phyloP scores from a whole-genome alignment of 2,888 invertebrate genomes.

The Drosophila borborema region DNA sequence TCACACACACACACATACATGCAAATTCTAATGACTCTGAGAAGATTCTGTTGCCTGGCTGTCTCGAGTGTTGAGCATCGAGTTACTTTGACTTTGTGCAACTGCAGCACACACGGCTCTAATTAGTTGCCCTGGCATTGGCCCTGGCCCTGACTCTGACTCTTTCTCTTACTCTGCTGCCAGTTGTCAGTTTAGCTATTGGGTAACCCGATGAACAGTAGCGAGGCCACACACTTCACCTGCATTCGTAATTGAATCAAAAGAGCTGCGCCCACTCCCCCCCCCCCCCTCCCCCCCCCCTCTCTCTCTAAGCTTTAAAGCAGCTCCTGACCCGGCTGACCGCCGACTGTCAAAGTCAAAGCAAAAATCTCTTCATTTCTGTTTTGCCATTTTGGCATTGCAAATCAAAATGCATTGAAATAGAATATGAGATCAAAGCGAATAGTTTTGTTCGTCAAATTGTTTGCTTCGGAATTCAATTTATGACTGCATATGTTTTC shows the following conservation, averaged over 20 bases:
- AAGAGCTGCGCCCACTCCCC: not conserved
- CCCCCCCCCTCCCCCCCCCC: not conserved
- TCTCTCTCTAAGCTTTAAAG: not conserved
- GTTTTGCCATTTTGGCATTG: not conserved
- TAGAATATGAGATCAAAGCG: not conserved
- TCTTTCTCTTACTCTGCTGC: not conserved
- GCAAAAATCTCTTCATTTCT: not conserved
- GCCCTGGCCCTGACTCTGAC: not conserved
- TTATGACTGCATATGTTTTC: not conserved
- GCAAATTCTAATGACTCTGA: not conserved
- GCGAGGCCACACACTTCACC: not conserved
- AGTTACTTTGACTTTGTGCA: constrained; percentile 23
- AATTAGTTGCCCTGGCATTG: constrained; percentile 10
- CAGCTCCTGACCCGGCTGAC: not conserved
- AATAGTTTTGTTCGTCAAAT: not conserved
- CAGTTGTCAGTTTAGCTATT: not conserved
- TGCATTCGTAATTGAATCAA: constrained; percentile 8
- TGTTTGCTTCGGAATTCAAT: not conserved
- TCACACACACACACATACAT: not conserved
- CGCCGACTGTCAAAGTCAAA: not conserved
- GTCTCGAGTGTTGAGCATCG: constrained; percentile 16
- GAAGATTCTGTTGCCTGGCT: constrained; percentile 11
- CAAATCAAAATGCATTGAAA: not conserved
- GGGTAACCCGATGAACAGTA: not conserved
- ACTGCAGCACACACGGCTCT: not conserved